phyloP scores from a whole-genome alignment of 2,113 vertebrate species.

The Macquaria ambigua region DNA sequence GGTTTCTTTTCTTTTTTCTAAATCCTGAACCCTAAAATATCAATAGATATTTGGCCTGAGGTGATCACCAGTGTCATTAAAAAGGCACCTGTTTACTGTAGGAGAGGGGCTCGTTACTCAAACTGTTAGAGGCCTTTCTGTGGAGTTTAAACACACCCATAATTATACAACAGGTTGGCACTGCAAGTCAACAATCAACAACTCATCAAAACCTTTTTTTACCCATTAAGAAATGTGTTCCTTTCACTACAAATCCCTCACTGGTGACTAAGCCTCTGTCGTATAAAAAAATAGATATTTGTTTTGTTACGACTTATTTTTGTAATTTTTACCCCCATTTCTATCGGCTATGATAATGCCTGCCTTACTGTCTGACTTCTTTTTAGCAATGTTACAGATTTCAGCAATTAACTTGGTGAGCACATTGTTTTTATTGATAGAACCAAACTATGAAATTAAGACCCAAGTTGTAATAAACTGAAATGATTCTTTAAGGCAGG shows the following conservation, averaged over 20 bases:
- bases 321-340: neutral
- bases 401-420: neutral
- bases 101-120: conserved; percentile 13
- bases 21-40: neutral
- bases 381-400: neutral
- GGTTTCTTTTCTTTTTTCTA: neutral
- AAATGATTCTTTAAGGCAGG: no score
- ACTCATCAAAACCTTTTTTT: neutral
- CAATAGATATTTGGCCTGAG: conserved; percentile 6
- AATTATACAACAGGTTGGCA: neutral
- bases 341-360: no score
- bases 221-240: neutral
- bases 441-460: neutral
- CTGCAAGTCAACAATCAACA: neutral
- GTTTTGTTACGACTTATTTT: neutral
- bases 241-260: neutral
- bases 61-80: conserved; percentile 8
- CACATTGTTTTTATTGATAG: neutral
- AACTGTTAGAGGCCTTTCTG: neutral
- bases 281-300: neutral
- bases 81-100: conserved; percentile 3
- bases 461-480: no score
- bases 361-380: neutral
- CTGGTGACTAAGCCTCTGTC: neutral
- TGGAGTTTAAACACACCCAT: neutral